These are phyloP conservation scores for Spinus pinus DNA, from an alignment of 2,797 vertebrate species.

Conservation along the genomic window DNA sequence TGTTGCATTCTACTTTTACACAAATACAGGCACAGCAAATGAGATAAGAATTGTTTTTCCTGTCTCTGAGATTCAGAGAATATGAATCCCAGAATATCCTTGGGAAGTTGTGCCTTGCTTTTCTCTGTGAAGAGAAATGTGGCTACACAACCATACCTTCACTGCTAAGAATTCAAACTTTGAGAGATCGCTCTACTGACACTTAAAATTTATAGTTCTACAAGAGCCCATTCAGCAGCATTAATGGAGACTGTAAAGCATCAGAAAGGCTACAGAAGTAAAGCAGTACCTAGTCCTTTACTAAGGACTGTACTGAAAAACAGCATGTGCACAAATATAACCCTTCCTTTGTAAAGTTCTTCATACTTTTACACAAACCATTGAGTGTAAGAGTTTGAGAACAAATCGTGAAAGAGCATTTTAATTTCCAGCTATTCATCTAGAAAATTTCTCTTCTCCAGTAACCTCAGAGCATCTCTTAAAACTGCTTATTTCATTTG, in stretches of 20 bases:
- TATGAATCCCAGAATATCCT: too few species aligned
- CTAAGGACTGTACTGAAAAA: background rate
- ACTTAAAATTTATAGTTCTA: background rate
- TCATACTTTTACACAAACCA: background rate
- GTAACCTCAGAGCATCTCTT: background rate
- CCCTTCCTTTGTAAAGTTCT: background rate
- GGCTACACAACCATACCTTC: background rate
- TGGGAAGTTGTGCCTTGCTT: too few species aligned
- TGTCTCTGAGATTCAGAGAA: too few species aligned
- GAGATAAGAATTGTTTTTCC: too few species aligned
- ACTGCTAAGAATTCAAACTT: background rate
- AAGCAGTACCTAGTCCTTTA: background rate
- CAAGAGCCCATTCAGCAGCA: background rate
- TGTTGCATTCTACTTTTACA: too few species aligned
- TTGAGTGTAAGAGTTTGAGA: background rate
- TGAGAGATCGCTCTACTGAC: background rate
- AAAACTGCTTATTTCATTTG: background rate
- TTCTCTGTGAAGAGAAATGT: too few species aligned
- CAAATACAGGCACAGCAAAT: too few species aligned
- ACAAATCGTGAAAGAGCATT: background rate
- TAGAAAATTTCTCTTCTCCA: background rate
- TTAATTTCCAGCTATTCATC: background rate
- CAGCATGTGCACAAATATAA: background rate
- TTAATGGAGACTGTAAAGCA: background rate
- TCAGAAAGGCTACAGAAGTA: background rate